Base-by-base conservation (phyloP, 92 coral and sea anemone genomes). In the Diadumene lineata region DNA sequence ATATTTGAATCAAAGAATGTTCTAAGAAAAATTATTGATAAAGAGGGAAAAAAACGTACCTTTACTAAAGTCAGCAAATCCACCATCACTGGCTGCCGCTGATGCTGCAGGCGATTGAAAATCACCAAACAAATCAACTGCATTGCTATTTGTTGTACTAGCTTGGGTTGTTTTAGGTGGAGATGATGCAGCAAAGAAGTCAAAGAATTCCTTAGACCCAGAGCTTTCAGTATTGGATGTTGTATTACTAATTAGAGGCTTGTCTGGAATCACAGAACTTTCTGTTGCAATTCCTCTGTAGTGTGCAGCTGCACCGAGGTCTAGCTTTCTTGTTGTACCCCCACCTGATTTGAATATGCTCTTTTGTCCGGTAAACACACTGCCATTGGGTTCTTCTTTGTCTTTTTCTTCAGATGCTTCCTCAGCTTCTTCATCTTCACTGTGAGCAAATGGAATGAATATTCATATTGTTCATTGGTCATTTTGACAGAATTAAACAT, bases 241-340 rank as follows among this genome's bases (percentile, higher is more conserved):
- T n/a, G 75, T 60, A 60, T 55, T 63, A n/a, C 68, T 85, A 28
- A 75, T 34, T 1, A 60, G 16, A 1, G 80, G 70, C 1, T 60
- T 73, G 15, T 79, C 77, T 3, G 51, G 25, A 24, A 55, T 33
- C 7, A 56, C 30, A 1, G 79, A 64, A 44, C n/a, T 72, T 34
- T 61, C 75, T 32, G 75, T 79, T 26, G 64, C 79, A 31, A 78
- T 44, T 8, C 82, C 82, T 7, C 27, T 90, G 64, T 80, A 88
- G 56, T 86, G 90, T 43, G 94, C 83, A 9, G 98, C 98, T 23
- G 98, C 98, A 1, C 98, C 98, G 31, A 94, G 88, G 69, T 94
- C 97, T 60, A 94, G 81, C 34, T 92, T 88, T 34, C 86, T 89
- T 23, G 86, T 66, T 13, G 90, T 76, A 23, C 51, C 53, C 64